Conservation (phyloP, 2,797 vertebrate species). For the Aeoliscus strigatus region DNA sequence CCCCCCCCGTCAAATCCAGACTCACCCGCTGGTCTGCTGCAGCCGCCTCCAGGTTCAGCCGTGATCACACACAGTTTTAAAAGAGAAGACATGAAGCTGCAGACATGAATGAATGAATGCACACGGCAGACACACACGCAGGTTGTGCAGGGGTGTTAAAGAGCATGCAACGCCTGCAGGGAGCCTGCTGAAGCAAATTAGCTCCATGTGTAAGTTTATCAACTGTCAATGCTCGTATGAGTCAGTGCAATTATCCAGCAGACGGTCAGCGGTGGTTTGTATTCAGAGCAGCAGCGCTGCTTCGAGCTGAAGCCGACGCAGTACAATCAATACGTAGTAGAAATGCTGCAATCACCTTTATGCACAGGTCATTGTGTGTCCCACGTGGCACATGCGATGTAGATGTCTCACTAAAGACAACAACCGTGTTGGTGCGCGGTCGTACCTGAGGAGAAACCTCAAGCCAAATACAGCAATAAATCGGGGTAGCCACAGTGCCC, state of each 20-base stretch:
- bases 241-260: conserved; percentile 48
- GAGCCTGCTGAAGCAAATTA: conserved; percentile 61
- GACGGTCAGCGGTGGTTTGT: conserved; percentile 42
- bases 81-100: not conserved
- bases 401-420: too few species aligned
- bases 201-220: conserved; percentile 53
- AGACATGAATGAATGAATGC: conserved; percentile 18
- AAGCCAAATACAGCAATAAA: too few species aligned
- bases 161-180: conserved; percentile 39
- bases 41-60: conserved; percentile 6
- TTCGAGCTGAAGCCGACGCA: conserved; percentile 9
- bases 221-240: conserved; percentile 49
- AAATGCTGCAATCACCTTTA: conserved; percentile 1
- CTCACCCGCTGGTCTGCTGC: conserved; percentile 17
- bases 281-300: conserved; percentile 13
- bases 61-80: not conserved
- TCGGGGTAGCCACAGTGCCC: too few species aligned
- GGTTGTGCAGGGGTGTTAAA: conserved; percentile 38
- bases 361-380: too few species aligned
- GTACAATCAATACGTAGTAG: conserved; percentile 23
- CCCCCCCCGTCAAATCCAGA: conserved; percentile 11
- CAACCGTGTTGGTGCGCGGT: too few species aligned
- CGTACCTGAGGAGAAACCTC: too few species aligned
- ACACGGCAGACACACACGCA: not conserved
- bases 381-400: too few species aligned